Conservation (phyloP, 2,113 vertebrate genomes). For the Takifugu flavidus region DNA sequence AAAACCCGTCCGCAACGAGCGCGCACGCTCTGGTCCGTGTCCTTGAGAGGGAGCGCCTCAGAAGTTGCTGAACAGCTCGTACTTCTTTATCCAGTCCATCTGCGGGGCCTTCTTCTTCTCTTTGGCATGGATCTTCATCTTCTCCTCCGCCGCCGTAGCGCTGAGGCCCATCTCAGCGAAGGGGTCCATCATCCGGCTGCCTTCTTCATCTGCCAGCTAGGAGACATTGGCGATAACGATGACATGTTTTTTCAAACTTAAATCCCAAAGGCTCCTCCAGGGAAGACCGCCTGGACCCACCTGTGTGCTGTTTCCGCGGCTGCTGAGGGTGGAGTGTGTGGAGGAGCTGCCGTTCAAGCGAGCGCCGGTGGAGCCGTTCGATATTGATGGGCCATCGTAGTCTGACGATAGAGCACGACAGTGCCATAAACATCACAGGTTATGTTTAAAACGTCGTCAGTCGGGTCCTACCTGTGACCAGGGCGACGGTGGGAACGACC, state of each 20-base stretch:
- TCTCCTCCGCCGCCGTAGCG: conserved; percentile 90
- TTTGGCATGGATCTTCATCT: conserved; percentile 89
- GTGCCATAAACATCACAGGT: neutral
- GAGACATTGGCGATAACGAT: neutral
- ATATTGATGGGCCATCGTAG: conserved; percentile 75
- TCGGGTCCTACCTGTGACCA: conserved; percentile 79
- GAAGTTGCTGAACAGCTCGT: conserved; percentile 97
- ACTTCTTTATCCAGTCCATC: conserved; percentile 99
- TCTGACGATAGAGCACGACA: conserved; percentile 43
- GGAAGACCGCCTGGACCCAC: conserved; percentile 61
- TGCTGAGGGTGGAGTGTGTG: conserved; percentile 79
- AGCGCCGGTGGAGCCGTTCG: conserved; percentile 80
- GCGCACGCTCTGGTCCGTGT: conserved; percentile 15
- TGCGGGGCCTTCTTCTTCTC: conserved; percentile 89
- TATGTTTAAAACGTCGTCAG: neutral
- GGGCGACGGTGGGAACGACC: conserved; percentile 78
- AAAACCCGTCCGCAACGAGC: neutral
- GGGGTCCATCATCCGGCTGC: conserved; percentile 78
- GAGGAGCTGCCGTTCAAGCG: conserved; percentile 87
- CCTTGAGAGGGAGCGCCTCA: conserved; percentile 60
- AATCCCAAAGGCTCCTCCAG: neutral
- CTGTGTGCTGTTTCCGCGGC: conserved; percentile 85
- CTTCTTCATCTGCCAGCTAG: conserved; percentile 70
- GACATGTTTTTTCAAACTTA: neutral
- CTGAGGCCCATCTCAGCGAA: conserved; percentile 94